Percentiles rank a stretch among this genome's conserved stretches.
Conservation (phyloP, 2,797 vertebrate species). For the Poeciliopsis infans region DNA sequence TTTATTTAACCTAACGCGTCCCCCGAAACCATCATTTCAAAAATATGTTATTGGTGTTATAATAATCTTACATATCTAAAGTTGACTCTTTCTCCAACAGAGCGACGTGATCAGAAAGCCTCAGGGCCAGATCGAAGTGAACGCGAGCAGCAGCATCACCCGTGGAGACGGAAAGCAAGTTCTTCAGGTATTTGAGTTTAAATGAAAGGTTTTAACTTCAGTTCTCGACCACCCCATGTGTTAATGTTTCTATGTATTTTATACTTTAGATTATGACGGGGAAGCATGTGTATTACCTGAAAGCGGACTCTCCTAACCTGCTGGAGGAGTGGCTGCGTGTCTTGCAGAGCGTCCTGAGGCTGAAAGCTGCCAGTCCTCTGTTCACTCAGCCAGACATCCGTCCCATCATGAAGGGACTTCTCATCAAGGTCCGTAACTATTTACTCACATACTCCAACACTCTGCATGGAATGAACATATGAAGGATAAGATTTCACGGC, state of each 20-base stretch:
- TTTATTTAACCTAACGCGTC: neutral
- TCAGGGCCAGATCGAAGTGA: constrained; percentile 96
- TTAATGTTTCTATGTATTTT: neutral
- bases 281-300: constrained; percentile 91
- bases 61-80: neutral
- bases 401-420: constrained; percentile 88
- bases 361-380: constrained; percentile 91
- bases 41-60: neutral
- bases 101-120: constrained; percentile 96
- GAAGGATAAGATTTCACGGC: neutral
- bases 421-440: constrained; percentile 86
- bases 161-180: constrained; percentile 95
- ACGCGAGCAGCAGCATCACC: constrained; percentile 88
- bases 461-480: neutral
- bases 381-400: constrained; percentile 89
- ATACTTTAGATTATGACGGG: constrained; percentile 87
- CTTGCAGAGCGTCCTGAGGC: constrained; percentile 90
- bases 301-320: constrained; percentile 97
- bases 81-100: constrained; percentile 66
- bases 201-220: neutral
- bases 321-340: constrained; percentile 96
- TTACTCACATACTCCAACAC: neutral
- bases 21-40: neutral
- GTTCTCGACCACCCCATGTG: neutral
- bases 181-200: constrained; percentile 85